phyloP scores from a whole-genome alignment of 1,140 invertebrate genomes.

The Cydia splendana region DNA sequence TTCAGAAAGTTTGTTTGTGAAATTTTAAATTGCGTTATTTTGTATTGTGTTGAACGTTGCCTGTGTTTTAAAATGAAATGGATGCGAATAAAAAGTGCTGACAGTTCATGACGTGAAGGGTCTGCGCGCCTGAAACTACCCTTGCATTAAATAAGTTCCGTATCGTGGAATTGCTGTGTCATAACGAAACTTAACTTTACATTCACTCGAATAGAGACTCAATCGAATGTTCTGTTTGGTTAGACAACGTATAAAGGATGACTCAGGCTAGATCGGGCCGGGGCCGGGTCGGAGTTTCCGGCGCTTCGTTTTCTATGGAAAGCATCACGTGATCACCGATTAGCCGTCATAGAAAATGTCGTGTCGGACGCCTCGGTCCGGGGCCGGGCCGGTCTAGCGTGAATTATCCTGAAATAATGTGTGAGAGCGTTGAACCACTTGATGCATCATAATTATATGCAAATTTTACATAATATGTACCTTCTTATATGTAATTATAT shows the following conservation, averaged over 20 bases:
- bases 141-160: slow-evolving; percentile 18
- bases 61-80: not conserved
- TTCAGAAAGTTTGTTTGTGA: not conserved
- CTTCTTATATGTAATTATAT: no score
- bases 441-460: no score
- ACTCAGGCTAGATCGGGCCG: no score
- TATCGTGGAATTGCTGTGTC: not conserved
- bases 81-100: slow-evolving; percentile 9
- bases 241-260: not conserved
- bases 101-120: slow-evolving; percentile 21
- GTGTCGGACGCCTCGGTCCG: no score
- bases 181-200: not conserved
- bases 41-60: not conserved
- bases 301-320: no score
- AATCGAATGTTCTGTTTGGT: not conserved
- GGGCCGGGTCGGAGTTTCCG: no score
- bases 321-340: no score
- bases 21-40: not conserved
- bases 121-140: slow-evolving; percentile 6
- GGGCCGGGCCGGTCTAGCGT: no score
- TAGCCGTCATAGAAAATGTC: no score
- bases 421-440: no score
- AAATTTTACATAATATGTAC: no score
- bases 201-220: not conserved
- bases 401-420: no score